Conservation (phyloP, 37 sponge, comb jelly and placozoan genomes). For the Hormiphora californensis region DNA sequence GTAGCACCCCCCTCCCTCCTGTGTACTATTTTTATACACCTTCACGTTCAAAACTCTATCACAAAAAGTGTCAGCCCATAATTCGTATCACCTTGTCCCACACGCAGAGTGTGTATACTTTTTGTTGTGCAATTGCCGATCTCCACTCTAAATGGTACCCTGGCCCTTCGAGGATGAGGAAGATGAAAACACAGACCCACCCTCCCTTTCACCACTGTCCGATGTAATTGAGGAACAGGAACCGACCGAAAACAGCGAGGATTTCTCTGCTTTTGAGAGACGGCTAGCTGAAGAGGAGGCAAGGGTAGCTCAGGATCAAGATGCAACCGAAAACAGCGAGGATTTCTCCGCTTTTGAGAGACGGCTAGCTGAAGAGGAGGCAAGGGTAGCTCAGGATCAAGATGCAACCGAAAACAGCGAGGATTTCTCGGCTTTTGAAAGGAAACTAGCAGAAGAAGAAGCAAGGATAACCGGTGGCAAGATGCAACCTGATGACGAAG, state of each 20-base stretch:
- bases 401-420: not conserved
- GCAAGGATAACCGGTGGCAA: not conserved
- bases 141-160: no score
- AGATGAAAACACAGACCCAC: no score
- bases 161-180: no score
- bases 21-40: no score
- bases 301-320: not conserved
- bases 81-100: no score
- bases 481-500: not conserved
- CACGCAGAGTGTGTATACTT: no score
- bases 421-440: not conserved
- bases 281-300: not conserved
- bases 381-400: not conserved
- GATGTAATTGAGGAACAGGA: not conserved
- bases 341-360: conserved; percentile 26
- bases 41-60: no score
- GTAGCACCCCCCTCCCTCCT: no score
- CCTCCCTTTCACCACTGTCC: not conserved
- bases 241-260: not conserved
- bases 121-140: no score
- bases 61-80: no score
- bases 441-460: not conserved
- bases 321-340: not conserved
- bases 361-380: not conserved
- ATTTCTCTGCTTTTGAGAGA: conserved; percentile 24